A percentile compares a stretch with the other conserved stretches of the same genome.
phyloP scores from a whole-genome alignment of 1,140 invertebrate genomes.

The Ephestia elutella region DNA sequence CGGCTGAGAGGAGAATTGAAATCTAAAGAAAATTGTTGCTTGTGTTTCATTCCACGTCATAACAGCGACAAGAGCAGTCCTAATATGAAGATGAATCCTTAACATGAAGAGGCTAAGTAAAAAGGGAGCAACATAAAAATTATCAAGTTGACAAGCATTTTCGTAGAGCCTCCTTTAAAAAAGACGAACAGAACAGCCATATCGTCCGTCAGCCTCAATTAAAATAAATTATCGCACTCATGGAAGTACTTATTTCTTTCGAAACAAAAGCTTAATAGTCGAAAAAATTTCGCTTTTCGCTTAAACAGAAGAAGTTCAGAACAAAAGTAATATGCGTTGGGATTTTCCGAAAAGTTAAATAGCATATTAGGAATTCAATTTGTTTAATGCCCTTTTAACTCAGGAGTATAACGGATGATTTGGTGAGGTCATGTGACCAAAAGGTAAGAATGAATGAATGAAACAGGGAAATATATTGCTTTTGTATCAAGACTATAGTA shows the following conservation, averaged over 20 bases:
- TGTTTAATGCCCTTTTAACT: constrained; percentile 37
- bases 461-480: neutral
- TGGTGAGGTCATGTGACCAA: neutral
- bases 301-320: constrained; percentile 52
- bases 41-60: too few species aligned
- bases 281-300: constrained; percentile 31
- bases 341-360: constrained; percentile 49
- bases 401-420: constrained; percentile 7
- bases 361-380: constrained; percentile 54
- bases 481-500: neutral
- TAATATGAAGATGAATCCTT: too few species aligned
- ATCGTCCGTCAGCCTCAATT: constrained; percentile 16
- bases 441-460: too few species aligned
- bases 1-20: too few species aligned
- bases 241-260: constrained; percentile 14
- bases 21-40: too few species aligned
- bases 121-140: too few species aligned
- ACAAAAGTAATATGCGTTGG: constrained; percentile 48
- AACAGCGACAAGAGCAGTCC: too few species aligned
- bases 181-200: neutral
- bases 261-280: constrained; percentile 27
- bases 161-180: neutral
- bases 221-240: constrained; percentile 31
- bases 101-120: too few species aligned
- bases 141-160: neutral